Evolutionary conservation across 2,888 invertebrate genomes (phyloP).

Genomic region (Lottia gigantea): DNA sequence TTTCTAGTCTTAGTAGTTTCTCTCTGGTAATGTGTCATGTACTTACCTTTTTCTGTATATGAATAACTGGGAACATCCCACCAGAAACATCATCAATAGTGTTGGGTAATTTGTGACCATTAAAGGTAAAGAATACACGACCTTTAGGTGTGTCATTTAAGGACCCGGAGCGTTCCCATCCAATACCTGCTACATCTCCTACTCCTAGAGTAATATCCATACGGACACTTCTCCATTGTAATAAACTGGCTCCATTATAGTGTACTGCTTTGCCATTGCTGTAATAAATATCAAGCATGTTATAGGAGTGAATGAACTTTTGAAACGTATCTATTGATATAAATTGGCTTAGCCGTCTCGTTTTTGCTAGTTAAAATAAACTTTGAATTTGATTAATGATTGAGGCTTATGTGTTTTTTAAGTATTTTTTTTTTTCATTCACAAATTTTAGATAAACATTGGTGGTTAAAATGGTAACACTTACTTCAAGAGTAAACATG

Average conservation of each 20-base stretch:
- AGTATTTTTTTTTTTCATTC: too few relatives aligned
- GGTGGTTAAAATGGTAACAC: constrained; percentile 14
- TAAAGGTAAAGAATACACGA: constrained; percentile 66
- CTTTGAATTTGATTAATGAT: too few relatives aligned
- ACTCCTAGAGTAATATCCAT: constrained; percentile 61
- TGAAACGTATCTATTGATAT: too few relatives aligned
- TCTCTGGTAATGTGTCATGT: too few relatives aligned
- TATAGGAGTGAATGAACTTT: background rate
- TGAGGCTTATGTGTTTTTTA: too few relatives aligned
- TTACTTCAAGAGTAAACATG: constrained; percentile 66
- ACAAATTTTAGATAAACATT: too few relatives aligned
- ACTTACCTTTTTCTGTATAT: constrained; percentile 66
- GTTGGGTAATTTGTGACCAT: constrained; percentile 60
- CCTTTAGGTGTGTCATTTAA: constrained; percentile 58
- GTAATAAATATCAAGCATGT: constrained; percentile 2
- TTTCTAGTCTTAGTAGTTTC: too few relatives aligned
- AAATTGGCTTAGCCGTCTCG: too few relatives aligned
- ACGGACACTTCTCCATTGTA: constrained; percentile 67
- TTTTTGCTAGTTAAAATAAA: too few relatives aligned
- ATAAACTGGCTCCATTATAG: constrained; percentile 67
- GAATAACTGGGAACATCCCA: constrained; percentile 66
- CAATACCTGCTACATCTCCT: constrained; percentile 66
- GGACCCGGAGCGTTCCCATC: constrained; percentile 62
- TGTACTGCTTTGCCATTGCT: constrained; percentile 68
- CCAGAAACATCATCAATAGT: constrained; percentile 66